phyloP scores from a whole-genome alignment of 2,113 vertebrate genomes.

The Meriones unguiculatus region DNA sequence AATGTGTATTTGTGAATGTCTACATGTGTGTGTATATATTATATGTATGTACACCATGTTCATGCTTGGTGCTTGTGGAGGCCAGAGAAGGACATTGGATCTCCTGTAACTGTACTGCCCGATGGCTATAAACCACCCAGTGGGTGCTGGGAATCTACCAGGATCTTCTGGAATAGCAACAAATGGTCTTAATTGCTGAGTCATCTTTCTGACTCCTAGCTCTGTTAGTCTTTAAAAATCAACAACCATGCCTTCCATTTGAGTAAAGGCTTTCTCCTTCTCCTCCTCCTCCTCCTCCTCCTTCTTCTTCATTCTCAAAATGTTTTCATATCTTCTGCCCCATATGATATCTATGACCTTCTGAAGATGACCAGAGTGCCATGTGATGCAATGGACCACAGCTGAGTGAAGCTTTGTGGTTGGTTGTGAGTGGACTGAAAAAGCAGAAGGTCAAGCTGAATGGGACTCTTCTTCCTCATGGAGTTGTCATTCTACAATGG shows the following conservation, averaged over 20 bases:
- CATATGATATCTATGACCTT: background rate
- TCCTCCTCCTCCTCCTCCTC: no score
- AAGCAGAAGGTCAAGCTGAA: background rate
- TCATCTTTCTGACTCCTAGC: background rate
- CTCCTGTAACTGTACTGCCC: background rate
- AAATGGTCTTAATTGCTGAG: background rate
- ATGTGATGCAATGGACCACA: background rate
- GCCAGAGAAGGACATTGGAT: background rate
- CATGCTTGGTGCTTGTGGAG: background rate
- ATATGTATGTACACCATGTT: background rate
- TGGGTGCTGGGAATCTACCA: background rate
- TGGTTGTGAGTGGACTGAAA: background rate
- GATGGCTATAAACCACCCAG: background rate
- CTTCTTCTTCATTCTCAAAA: background rate
- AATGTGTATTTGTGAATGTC: background rate
- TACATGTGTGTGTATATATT: background rate
- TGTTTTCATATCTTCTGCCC: background rate
- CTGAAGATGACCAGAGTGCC: background rate
- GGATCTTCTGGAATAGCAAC: background rate
- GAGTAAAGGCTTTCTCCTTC: background rate
- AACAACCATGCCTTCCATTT: background rate
- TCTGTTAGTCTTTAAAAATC: background rate
- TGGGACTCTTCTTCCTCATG: background rate
- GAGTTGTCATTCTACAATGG: background rate
- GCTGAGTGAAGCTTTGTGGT: background rate